Conservation (phyloP, 2,113 vertebrate species). For the Mesembrinibis cayennensis region DNA sequence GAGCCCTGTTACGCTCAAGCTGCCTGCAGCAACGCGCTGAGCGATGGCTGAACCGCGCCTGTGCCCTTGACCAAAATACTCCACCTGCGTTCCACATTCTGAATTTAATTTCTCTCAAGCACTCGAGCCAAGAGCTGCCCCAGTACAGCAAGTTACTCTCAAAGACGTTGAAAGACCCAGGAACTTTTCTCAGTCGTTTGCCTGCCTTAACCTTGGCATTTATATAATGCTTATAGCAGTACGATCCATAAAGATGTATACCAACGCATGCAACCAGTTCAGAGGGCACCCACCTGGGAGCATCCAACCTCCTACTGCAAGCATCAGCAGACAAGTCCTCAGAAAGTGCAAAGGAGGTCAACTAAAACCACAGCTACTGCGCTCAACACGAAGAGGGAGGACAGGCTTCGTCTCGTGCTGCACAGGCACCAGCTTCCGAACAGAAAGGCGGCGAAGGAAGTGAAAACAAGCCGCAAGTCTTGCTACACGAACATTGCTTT, state of each 20-base stretch:
- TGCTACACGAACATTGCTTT: neutral
- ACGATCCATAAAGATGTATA: rapidly evolving
- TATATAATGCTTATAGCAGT: neutral
- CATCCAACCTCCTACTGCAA: neutral
- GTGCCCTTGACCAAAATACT: neutral
- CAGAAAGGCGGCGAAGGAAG: neutral
- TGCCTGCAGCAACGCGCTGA: neutral
- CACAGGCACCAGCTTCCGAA: neutral
- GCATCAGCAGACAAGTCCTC: neutral
- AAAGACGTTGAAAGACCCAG: neutral
- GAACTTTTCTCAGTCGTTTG: neutral
- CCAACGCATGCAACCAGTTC: neutral
- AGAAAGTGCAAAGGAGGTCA: neutral
- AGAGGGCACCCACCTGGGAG: neutral
- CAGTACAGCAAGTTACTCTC: neutral
- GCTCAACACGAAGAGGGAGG: neutral
- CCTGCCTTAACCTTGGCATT: neutral
- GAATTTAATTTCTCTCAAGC: neutral
- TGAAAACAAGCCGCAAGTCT: neutral
- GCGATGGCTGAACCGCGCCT: rapidly evolving
- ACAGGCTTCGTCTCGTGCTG: neutral
- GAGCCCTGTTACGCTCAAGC: neutral
- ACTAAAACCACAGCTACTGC: neutral
- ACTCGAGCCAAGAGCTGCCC: neutral
- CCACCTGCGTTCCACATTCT: neutral